These are phyloP conservation scores for Caenorhabditis angaria DNA, from an alignment of 2,888 invertebrate species.

Conservation along the genomic window DNA sequence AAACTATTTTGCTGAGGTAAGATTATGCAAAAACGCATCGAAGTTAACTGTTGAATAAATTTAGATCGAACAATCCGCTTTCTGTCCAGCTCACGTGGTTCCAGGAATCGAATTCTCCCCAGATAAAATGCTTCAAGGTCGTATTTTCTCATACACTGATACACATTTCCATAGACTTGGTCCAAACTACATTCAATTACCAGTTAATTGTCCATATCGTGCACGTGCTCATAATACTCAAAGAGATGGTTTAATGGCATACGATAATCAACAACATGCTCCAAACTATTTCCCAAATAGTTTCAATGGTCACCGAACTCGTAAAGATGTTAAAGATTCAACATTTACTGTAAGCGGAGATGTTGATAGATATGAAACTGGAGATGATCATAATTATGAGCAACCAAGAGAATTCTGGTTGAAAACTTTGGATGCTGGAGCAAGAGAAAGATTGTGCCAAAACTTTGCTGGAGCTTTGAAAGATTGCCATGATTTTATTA, in stretches of 20 bases:
- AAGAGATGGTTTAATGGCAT: conserved; percentile 84
- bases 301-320: conserved; percentile 84
- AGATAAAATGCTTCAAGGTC: conserved; percentile 74
- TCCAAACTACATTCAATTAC: conserved; percentile 88
- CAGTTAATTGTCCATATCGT: conserved; percentile 85
- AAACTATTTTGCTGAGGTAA: conserved; percentile 71
- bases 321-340: conserved; percentile 66
- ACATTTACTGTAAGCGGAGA: conserved; percentile 81
- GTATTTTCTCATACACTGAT: conserved; percentile 80
- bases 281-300: conserved; percentile 98
- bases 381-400: conserved; percentile 87
- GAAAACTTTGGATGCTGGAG: conserved; percentile 82
- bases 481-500: conserved; percentile 82
- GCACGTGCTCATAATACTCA: conserved; percentile 80
- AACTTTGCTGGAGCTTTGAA: conserved; percentile 85
- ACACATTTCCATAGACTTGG: conserved; percentile 91
- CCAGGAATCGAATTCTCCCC: conserved; percentile 73
- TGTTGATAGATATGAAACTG: conserved; percentile 82
- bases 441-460: conserved; percentile 80
- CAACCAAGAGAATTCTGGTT: conserved; percentile 86
- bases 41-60: background rate
- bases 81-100: conserved; percentile 71
- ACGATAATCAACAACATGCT: conserved; percentile 82
- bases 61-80: conserved; percentile 71
- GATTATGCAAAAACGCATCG: too few species aligned